A percentile compares a stretch with the other conserved stretches of the same genome.
Evolutionary conservation across 2,797 vertebrate species (phyloP).

Genomic region (Leptatherina wallacei): DNA sequence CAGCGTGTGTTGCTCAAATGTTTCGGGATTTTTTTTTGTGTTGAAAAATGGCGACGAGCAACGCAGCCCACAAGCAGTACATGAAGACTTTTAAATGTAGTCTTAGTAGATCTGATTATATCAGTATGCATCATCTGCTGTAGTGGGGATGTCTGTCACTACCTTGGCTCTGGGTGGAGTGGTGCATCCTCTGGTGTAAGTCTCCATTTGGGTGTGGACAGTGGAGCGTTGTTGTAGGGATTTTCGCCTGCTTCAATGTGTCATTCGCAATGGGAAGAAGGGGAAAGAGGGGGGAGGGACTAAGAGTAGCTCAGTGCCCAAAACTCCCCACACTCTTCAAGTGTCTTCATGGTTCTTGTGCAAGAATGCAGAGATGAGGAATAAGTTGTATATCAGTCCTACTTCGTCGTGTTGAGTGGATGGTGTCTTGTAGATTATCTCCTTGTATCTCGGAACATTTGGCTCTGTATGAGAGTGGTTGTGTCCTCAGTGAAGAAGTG

Average conservation of each 20-base stretch:
- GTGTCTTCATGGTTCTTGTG: slow-evolving; percentile 73
- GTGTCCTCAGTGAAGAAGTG: slow-evolving; percentile 74
- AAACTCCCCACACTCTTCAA: slow-evolving; percentile 53
- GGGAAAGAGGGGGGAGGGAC: slow-evolving; percentile 50
- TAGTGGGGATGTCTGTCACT: slow-evolving; percentile 59
- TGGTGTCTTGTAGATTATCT: slow-evolving; percentile 61
- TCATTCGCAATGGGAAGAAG: slow-evolving; percentile 32
- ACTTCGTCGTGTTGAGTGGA: slow-evolving; percentile 66
- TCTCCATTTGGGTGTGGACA: slow-evolving; percentile 61
- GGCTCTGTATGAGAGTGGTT: slow-evolving; percentile 67
- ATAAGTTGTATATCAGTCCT: slow-evolving; percentile 73
- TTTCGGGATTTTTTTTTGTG: slow-evolving; percentile 49
- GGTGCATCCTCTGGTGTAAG: slow-evolving; percentile 69
- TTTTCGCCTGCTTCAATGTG: slow-evolving; percentile 68
- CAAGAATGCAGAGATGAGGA: slow-evolving; percentile 64
- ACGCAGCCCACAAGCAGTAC: slow-evolving; percentile 32
- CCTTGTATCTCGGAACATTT: slow-evolving; percentile 57
- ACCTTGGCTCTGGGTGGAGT: slow-evolving; percentile 65
- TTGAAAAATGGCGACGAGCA: slow-evolving; percentile 33
- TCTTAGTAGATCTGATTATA: slow-evolving; percentile 42
- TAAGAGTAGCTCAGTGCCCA: slow-evolving; percentile 78
- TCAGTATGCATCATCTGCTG: slow-evolving; percentile 65
- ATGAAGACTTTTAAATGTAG: slow-evolving; percentile 39
- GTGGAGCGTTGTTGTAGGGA: slow-evolving; percentile 45
- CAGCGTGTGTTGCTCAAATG: slow-evolving; percentile 56